Conservation (phyloP, 2,797 vertebrate genomes). For the Cephalopachus bancanus region DNA sequence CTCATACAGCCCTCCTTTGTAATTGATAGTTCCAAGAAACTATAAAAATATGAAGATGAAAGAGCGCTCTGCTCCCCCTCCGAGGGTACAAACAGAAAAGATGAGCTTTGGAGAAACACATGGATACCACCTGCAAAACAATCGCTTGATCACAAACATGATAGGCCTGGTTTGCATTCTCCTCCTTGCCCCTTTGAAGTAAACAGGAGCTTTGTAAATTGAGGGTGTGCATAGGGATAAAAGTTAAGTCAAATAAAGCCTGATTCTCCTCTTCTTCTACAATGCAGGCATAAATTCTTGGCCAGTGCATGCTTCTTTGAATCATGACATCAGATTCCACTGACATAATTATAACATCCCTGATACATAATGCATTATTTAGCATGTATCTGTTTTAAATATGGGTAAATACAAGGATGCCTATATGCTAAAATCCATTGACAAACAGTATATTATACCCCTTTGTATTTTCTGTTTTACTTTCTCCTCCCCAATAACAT, state of each 20-base stretch:
- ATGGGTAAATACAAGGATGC: not conserved
- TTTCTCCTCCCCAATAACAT: not conserved
- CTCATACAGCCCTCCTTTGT: conserved; percentile 47
- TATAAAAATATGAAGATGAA: conserved; percentile 70
- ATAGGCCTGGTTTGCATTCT: conserved; percentile 65
- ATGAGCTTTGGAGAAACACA: conserved; percentile 68
- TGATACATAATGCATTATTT: not conserved
- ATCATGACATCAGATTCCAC: conserved; percentile 14
- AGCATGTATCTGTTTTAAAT: conserved; percentile 6
- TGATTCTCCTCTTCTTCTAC: not conserved
- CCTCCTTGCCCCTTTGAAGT: conserved; percentile 62
- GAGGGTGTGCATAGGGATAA: conserved; percentile 47
- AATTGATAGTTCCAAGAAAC: conserved; percentile 61
- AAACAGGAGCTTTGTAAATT: conserved; percentile 69
- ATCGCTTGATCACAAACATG: conserved; percentile 16
- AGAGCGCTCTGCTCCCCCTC: conserved; percentile 51
- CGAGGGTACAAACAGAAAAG: conserved; percentile 63
- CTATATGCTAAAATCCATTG: not conserved
- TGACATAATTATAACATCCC: not conserved
- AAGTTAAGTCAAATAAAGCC: conserved; percentile 63
- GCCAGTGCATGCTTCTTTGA: not conserved
- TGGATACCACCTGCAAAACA: conserved; percentile 75
- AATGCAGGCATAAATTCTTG: not conserved
- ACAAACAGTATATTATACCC: not conserved
- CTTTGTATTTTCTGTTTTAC: not conserved